Percentiles rank a stretch among this genome's conserved stretches.
Conservation (phyloP, 2,113 vertebrate genomes). For the Cebidichthys violaceus region DNA sequence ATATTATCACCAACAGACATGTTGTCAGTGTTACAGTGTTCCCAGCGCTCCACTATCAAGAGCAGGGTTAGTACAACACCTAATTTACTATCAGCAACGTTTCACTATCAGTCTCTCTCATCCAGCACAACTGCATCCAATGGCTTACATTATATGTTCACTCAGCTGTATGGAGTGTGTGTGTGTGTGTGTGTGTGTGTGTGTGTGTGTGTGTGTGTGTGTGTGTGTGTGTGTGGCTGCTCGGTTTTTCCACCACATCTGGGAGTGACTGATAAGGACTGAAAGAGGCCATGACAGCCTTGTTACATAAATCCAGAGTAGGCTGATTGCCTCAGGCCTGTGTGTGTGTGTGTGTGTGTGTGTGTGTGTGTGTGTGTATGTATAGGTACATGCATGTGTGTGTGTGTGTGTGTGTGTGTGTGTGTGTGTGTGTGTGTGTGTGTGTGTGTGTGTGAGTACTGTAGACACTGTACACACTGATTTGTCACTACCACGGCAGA, state of each 20-base stretch:
- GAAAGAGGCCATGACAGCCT: conserved; percentile 22
- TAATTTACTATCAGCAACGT: conserved; percentile 1
- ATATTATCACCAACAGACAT: conserved; percentile 6
- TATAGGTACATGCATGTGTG: too few relatives aligned
- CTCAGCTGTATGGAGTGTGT: conserved; percentile 1
- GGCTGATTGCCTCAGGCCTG: neutral
- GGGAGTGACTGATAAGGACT: conserved; percentile 47
- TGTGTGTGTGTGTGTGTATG: neutral
- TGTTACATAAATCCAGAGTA: conserved; percentile 43
- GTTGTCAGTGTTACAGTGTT: neutral
- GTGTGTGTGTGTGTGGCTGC: conserved; percentile 15
- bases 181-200: conserved; percentile 17
- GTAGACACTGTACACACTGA: conserved; percentile 3
- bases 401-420: neutral
- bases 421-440: too few relatives aligned
- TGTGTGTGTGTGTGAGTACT: neutral
- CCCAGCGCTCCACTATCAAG: conserved; percentile 8
- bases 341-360: conserved; percentile 3
- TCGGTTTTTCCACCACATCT: conserved; percentile 50
- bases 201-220: conserved; percentile 11
- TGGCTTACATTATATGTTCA: conserved; percentile 25
- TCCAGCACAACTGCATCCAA: conserved; percentile 25
- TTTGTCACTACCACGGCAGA: neutral
- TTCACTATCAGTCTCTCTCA: conserved; percentile 3
- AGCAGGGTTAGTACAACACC: neutral